A percentile compares a stretch with the other conserved stretches of the same genome.
Conservation (phyloP, 1,140 invertebrate species). For the Agrypnia vestita region DNA sequence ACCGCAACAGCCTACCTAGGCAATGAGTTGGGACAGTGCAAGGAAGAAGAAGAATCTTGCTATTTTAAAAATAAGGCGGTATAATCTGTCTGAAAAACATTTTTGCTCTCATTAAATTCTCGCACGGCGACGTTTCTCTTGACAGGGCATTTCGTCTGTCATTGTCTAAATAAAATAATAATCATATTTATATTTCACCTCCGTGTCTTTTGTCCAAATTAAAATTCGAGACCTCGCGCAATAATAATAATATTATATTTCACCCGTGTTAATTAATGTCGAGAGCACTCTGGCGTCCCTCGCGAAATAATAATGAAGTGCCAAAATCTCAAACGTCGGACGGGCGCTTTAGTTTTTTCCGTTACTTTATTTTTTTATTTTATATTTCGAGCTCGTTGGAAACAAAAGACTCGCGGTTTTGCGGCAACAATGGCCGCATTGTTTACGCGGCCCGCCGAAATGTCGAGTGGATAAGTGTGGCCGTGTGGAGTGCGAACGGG, state of each 20-base stretch:
- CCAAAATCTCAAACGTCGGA: not conserved
- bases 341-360: slow-evolving; percentile 3
- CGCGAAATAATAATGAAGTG: not conserved
- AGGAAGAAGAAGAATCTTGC: too few species aligned
- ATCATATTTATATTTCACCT: too few species aligned
- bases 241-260: not conserved
- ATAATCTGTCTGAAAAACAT: too few species aligned
- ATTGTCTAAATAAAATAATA: too few species aligned
- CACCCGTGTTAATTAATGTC: not conserved
- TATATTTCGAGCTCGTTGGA: not conserved
- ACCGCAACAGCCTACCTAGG: too few species aligned
- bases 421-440: slow-evolving; percentile 21
- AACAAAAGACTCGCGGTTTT: slow-evolving; percentile 28
- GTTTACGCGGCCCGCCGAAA: slow-evolving; percentile 7
- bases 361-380: slow-evolving; percentile 2
- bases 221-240: too few species aligned
- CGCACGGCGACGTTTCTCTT: too few species aligned
- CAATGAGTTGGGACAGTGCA: too few species aligned
- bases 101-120: too few species aligned
- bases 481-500: slow-evolving; percentile 9
- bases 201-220: too few species aligned
- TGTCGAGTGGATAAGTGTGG: slow-evolving; percentile 33
- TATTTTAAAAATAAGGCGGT: too few species aligned
- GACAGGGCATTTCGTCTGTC: too few species aligned
- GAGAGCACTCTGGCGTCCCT: not conserved